A percentile compares a stretch with the other conserved stretches of the same genome.
These are phyloP conservation scores for Trissolcus japonicus DNA, from an alignment of 2,888 invertebrate genomes.

Conservation along the genomic window DNA sequence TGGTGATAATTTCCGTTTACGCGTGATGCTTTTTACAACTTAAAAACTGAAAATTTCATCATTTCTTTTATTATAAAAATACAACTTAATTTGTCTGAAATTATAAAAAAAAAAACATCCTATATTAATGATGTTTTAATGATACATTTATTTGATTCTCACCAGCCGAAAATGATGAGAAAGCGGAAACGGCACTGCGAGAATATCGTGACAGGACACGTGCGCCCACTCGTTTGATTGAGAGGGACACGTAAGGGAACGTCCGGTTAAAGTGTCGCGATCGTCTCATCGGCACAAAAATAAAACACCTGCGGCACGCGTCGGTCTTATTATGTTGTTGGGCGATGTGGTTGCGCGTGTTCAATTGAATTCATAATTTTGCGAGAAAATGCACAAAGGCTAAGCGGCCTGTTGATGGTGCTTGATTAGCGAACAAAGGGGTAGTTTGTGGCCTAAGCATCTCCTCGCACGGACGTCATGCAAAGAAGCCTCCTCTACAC, in stretches of 20 bases:
- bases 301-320: constrained; percentile 61
- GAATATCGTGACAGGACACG: constrained; percentile 53
- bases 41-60: neutral
- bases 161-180: constrained; percentile 25
- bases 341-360: constrained; percentile 30
- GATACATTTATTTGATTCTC: constrained; percentile 9
- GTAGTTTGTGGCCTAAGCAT: constrained; percentile 54
- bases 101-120: neutral
- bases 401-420: constrained; percentile 54
- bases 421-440: constrained; percentile 60
- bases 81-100: too few species aligned
- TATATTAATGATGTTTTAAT: neutral
- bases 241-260: constrained; percentile 44
- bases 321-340: constrained; percentile 53
- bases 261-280: constrained; percentile 56
- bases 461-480: constrained; percentile 46
- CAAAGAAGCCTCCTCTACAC: constrained; percentile 40
- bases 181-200: constrained; percentile 40
- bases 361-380: constrained; percentile 53
- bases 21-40: neutral
- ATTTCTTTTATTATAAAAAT: too few species aligned
- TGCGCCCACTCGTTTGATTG: constrained; percentile 32
- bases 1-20: constrained; percentile 16
- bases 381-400: constrained; percentile 53
- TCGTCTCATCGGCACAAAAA: constrained; percentile 52